Conservation (phyloP, 2,797 vertebrate genomes). For the Myotis vivesi region DNA sequence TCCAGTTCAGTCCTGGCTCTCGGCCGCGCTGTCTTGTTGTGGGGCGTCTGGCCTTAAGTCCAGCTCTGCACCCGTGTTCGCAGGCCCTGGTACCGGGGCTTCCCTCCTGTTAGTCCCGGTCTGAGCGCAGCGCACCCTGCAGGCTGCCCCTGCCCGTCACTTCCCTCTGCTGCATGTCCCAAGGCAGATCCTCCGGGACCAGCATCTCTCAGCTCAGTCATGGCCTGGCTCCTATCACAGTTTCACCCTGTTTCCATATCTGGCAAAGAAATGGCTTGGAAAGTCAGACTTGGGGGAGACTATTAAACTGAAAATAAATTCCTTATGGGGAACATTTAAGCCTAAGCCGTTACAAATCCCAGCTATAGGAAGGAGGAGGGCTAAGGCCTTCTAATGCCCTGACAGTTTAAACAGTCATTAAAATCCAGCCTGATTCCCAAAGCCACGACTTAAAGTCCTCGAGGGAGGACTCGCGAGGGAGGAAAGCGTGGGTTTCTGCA, state of each 20-base stretch:
- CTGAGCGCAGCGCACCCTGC: background rate
- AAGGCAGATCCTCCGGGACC: background rate
- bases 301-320: conserved; percentile 63
- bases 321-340: conserved; percentile 61
- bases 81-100: background rate
- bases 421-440: conserved; percentile 32
- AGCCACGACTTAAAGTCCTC: conserved; percentile 26
- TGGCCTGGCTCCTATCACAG: background rate
- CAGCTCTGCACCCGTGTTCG: background rate
- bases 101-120: no score
- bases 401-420: conserved; percentile 44
- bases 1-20: background rate
- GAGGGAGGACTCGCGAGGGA: background rate
- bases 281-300: conserved; percentile 54
- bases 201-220: background rate
- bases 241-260: conserved; percentile 36
- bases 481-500: background rate
- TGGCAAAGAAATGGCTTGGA: conserved; percentile 46
- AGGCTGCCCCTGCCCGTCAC: background rate
- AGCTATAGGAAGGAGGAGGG: conserved; percentile 10
- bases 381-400: conserved; percentile 53
- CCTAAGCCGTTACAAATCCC: conserved; percentile 64
- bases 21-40: no score
- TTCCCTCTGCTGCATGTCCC: background rate
- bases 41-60: background rate